Evolutionary conservation across 2,888 invertebrate species (phyloP).

Genomic region (Allygus modestus): DNA sequence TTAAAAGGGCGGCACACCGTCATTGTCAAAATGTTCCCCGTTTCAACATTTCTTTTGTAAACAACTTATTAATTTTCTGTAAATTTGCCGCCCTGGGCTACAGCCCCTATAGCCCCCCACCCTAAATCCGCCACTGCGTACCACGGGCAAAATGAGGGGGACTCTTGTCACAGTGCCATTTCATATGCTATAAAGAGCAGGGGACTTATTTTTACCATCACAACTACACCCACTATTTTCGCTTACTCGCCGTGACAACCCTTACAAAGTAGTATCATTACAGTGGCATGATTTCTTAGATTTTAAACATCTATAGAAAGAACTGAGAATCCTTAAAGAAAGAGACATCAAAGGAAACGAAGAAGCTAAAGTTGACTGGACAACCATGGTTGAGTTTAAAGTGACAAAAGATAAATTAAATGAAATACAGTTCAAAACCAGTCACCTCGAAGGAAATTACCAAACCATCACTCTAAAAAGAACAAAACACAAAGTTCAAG

Average conservation of each 20-base stretch:
- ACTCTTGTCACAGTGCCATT: constrained; percentile 29
- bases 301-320: not conserved
- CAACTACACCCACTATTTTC: constrained; percentile 12
- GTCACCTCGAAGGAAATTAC: not conserved
- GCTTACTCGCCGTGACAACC: not conserved
- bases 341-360: constrained; percentile 19
- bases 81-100: no score
- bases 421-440: constrained; percentile 38
- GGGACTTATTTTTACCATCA: constrained; percentile 13
- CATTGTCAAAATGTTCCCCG: no score
- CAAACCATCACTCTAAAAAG: not conserved
- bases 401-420: constrained; percentile 6
- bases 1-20: no score
- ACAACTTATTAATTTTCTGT: no score
- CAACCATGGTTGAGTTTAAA: constrained; percentile 9
- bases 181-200: constrained; percentile 4
- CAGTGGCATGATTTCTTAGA: constrained; percentile 34
- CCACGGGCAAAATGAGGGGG: constrained; percentile 39
- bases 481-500: not conserved
- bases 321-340: constrained; percentile 34
- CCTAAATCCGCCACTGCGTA: no score
- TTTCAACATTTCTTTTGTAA: no score
- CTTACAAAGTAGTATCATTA: constrained; percentile 24
- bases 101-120: no score
- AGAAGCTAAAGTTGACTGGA: constrained; percentile 5